These are phyloP conservation scores for Acropora tenuis DNA, from an alignment of 64 coral and sea anemone species.

Conservation along the genomic window DNA sequence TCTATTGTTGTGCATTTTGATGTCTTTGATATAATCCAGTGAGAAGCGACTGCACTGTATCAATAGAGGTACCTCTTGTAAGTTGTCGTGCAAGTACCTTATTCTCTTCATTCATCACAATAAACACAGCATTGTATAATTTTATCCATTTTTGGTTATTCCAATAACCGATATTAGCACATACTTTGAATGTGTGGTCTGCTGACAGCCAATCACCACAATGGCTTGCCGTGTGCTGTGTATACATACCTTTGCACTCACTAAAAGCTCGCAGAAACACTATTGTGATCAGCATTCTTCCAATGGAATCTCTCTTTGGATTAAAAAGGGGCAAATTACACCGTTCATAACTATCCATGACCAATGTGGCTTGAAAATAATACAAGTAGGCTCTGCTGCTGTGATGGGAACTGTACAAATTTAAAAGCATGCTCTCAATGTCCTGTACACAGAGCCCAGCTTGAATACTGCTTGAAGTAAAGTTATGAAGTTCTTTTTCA, in stretches of 20 bases:
- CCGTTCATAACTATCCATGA: constrained; percentile 3
- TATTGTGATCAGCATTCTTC: constrained; percentile 34
- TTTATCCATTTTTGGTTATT: constrained; percentile 36
- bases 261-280: constrained; percentile 28
- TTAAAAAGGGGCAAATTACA: constrained; percentile 4
- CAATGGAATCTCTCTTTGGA: constrained; percentile 22
- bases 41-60: constrained; percentile 31
- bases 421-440: constrained; percentile 60
- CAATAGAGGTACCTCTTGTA: constrained; percentile 61
- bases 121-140: constrained; percentile 60
- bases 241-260: constrained; percentile 13
- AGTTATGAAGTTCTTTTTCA: constrained; percentile 60
- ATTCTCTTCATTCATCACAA: constrained; percentile 64
- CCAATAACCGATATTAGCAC: constrained; percentile 68
- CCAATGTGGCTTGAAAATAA: not conserved
- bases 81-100: constrained; percentile 56
- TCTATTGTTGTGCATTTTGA: not conserved
- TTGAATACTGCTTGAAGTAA: constrained; percentile 29
- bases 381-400: constrained; percentile 10
- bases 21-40: constrained; percentile 43
- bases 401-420: constrained; percentile 54
- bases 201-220: constrained; percentile 22
- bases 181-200: constrained; percentile 50
- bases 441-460: constrained; percentile 57
- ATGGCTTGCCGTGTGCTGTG: constrained; percentile 52